Evolutionary conservation across 2,888 invertebrate genomes (phyloP).

Genomic region (Drosophila prolongata): DNA sequence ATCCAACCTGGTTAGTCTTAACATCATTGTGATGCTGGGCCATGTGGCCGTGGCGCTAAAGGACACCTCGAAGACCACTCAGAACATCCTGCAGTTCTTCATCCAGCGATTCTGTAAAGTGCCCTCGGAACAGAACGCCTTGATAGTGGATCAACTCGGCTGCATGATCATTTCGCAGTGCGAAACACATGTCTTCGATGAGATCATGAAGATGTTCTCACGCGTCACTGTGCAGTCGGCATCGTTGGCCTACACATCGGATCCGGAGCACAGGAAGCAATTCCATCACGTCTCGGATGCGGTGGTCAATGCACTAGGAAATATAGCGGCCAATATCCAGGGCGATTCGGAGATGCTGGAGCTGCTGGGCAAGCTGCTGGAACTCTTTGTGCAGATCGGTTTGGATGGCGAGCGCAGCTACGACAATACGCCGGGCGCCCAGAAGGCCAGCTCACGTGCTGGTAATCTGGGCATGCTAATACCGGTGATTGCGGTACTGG

Average conservation of each 20-base stretch:
- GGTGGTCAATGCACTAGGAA: constrained; percentile 97
- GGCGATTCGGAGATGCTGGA: constrained; percentile 94
- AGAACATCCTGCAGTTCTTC: constrained; percentile 97
- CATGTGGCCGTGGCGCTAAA: constrained; percentile 97
- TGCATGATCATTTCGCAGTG: constrained; percentile 98
- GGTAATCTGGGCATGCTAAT: constrained; percentile 99
- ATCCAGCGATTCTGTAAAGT: constrained; percentile 97
- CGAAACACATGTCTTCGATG: constrained; percentile 93
- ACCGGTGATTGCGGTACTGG: constrained; percentile 96
- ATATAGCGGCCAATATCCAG: constrained; percentile 97
- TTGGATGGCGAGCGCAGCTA: constrained; percentile 98
- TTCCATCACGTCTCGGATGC: constrained; percentile 94
- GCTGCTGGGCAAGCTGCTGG: constrained; percentile 93
- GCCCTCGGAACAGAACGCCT: constrained; percentile 94
- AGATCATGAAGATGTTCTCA: constrained; percentile 99
- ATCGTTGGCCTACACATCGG: constrained; percentile 89
- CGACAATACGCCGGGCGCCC: constrained; percentile 92
- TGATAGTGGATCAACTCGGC: constrained; percentile 98
- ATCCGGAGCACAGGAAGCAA: constrained; percentile 87
- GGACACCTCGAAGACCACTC: constrained; percentile 96
- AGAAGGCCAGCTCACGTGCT: constrained; percentile 96
- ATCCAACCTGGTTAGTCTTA: constrained; percentile 94
- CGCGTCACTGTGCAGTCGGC: constrained; percentile 97
- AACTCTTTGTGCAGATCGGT: constrained; percentile 98
- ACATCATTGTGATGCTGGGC: constrained; percentile 98